phyloP scores from a whole-genome alignment of 2,113 vertebrate species.

The Pogona vitticeps region DNA sequence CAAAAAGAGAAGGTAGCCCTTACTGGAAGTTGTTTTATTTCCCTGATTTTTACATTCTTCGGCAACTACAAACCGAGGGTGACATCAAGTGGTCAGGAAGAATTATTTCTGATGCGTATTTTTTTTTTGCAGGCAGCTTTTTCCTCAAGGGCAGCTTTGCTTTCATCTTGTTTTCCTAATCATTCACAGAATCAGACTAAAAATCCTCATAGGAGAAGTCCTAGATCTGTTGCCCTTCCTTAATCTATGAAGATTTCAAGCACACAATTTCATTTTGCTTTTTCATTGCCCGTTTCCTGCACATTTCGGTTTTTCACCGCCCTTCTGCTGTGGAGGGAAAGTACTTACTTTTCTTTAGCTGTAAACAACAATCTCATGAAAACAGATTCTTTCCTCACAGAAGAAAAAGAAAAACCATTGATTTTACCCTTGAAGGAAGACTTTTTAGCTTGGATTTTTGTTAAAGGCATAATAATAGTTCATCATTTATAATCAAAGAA shows the following conservation, averaged over 20 bases:
- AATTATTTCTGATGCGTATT: not conserved
- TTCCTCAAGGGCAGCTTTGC: accelerated
- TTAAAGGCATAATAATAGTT: too few species aligned
- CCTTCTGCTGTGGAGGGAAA: too few species aligned
- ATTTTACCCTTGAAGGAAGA: not conserved
- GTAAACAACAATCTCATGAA: too few species aligned
- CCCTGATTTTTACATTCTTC: not conserved
- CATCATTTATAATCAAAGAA: too few species aligned
- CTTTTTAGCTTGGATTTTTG: too few species aligned
- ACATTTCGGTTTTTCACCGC: too few species aligned
- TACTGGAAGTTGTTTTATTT: constrained; percentile 17
- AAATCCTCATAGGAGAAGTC: not conserved
- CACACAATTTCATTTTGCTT: not conserved
- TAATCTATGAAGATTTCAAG: not conserved
- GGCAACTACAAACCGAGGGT: constrained; percentile 45
- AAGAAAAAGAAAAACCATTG: not conserved
- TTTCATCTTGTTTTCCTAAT: not conserved
- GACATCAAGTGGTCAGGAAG: constrained; percentile 71
- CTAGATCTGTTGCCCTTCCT: not conserved
- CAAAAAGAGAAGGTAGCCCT: not conserved
- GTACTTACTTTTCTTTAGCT: too few species aligned
- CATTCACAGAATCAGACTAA: not conserved
- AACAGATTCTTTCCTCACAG: too few species aligned
- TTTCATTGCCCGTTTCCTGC: too few species aligned
- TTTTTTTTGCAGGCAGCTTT: not conserved